Evolutionary conservation across 2,797 vertebrate genomes (phyloP).

Genomic region (Steatocranus sp.): DNA sequence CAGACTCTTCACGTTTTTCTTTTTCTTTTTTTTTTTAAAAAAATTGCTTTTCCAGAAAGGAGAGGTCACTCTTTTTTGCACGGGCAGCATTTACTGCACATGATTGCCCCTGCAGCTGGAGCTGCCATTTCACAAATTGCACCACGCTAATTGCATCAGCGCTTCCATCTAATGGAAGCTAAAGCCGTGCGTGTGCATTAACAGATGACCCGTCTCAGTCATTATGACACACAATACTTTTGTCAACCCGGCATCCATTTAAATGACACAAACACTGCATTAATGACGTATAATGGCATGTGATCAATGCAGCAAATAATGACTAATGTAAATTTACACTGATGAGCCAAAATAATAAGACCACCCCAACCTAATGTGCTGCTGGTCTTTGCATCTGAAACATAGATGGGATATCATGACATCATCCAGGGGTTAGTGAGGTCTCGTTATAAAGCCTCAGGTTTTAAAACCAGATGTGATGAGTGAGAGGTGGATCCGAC

Average conservation of each 20-base stretch:
- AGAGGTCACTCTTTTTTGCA: background rate
- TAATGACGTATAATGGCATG: background rate
- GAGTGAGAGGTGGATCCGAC: background rate
- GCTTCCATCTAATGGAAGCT: constrained; percentile 10
- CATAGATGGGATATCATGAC: fast-evolving
- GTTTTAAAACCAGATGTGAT: background rate
- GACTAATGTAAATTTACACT: background rate
- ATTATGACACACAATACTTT: background rate
- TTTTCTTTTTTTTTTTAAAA: background rate
- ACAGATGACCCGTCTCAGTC: background rate
- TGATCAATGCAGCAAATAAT: background rate
- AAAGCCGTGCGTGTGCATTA: background rate
- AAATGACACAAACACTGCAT: background rate
- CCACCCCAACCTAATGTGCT: background rate
- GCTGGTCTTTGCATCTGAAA: background rate
- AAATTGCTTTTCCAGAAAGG: background rate
- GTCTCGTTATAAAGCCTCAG: background rate
- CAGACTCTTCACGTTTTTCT: background rate
- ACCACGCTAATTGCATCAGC: constrained; percentile 2
- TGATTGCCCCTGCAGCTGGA: background rate
- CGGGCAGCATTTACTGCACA: background rate
- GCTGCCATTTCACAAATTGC: constrained; percentile 14
- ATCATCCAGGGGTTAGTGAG: background rate
- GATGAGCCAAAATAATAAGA: background rate
- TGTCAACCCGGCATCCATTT: background rate